phyloP scores from a whole-genome alignment of 2,797 vertebrate genomes.

The Poeciliopsis paucimaculata region DNA sequence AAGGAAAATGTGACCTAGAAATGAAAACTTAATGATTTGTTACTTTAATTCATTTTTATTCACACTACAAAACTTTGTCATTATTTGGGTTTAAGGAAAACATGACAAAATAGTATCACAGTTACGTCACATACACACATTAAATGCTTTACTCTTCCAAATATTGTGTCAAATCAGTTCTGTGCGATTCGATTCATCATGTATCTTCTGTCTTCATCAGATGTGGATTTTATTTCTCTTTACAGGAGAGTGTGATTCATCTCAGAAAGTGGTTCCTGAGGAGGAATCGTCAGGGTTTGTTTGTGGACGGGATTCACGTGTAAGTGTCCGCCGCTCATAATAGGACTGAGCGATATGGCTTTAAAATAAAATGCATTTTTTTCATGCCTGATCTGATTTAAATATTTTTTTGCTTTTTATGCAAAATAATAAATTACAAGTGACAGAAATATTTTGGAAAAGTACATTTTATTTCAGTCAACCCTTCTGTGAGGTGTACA shows the following conservation, averaged over 20 bases:
- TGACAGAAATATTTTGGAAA: too few relatives aligned
- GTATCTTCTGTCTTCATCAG: neutral
- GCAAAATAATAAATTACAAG: too few relatives aligned
- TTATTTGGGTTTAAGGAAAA: neutral
- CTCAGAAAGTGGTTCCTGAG: constrained; percentile 76
- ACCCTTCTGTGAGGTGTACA: too few relatives aligned
- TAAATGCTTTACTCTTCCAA: neutral
- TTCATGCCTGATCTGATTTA: too few relatives aligned
- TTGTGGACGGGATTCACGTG: constrained; percentile 77
- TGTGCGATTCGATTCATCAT: neutral
- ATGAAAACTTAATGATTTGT: neutral
- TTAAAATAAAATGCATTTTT: too few relatives aligned
- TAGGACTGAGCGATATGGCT: neutral
- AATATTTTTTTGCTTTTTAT: too few relatives aligned
- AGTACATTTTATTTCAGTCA: too few relatives aligned
- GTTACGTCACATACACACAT: too few relatives aligned
- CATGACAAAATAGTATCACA: neutral
- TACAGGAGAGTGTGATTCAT: constrained; percentile 69
- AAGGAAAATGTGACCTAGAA: neutral
- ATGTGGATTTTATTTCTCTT: constrained; percentile 6
- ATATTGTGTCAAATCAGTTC: too few relatives aligned
- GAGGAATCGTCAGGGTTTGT: constrained; percentile 62
- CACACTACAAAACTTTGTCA: neutral
- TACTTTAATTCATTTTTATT: neutral
- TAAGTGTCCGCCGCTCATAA: constrained; percentile 41